These are phyloP conservation scores for Remorina albescens DNA, from an alignment of 2,797 vertebrate genomes.

Conservation along the genomic window DNA sequence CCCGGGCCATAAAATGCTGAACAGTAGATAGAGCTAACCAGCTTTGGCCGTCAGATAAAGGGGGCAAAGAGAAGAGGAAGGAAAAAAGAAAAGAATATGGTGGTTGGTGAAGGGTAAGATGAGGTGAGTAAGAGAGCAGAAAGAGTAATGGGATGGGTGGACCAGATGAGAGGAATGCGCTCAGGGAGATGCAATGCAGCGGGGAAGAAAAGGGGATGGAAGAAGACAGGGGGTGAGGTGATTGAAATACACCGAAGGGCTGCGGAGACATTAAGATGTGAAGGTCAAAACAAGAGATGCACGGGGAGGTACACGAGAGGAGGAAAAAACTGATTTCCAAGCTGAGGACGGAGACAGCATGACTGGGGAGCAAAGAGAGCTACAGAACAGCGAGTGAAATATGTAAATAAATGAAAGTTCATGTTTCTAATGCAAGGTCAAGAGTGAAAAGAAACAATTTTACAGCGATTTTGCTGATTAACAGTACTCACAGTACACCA, in stretches of 20 bases:
- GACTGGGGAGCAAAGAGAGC: slow-evolving; percentile 25
- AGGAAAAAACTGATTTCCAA: slow-evolving; percentile 36
- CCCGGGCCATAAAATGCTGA: slow-evolving; percentile 50
- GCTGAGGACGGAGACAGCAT: slow-evolving; percentile 3
- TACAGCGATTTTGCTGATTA: slow-evolving; percentile 65
- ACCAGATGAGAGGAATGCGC: slow-evolving; percentile 45
- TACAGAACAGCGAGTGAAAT: slow-evolving; percentile 50
- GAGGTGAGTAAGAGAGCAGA: slow-evolving; percentile 54
- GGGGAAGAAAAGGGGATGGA: slow-evolving; percentile 24
- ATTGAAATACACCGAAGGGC: slow-evolving; percentile 62
- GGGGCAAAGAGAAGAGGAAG: slow-evolving; percentile 14
- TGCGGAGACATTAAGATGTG: slow-evolving; percentile 57
- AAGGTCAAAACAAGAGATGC: slow-evolving; percentile 67
- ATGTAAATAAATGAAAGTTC: slow-evolving; percentile 48
- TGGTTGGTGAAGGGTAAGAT: slow-evolving; percentile 51
- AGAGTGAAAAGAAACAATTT: slow-evolving; percentile 34
- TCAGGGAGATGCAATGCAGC: slow-evolving; percentile 46
- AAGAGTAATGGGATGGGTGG: slow-evolving; percentile 64
- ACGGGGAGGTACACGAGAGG: slow-evolving; percentile 20
- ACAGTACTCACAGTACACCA: slow-evolving; percentile 26
- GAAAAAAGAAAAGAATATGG: slow-evolving; percentile 26
- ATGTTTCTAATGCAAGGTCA: slow-evolving; percentile 61
- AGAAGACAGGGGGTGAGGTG: slow-evolving; percentile 38
- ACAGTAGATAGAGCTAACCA: slow-evolving; percentile 65
- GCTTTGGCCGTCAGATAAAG: slow-evolving; percentile 58